Conservation (phyloP, 2,888 invertebrate genomes). For the Epiperipatus broadwayi region DNA sequence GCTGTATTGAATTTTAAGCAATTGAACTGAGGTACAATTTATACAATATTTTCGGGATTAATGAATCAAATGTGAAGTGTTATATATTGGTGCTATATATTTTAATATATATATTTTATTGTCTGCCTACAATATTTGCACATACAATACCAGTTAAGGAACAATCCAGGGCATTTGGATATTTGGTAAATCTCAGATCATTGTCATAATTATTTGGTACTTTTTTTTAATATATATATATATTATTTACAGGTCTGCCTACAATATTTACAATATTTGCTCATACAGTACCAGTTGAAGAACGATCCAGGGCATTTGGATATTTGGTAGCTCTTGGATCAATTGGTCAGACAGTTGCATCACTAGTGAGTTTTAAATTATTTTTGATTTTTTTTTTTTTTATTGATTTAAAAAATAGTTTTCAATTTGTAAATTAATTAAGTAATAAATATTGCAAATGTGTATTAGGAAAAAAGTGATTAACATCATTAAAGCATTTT, state of each 20-base stretch:
- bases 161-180: constrained; percentile 49
- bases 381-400: too few species aligned
- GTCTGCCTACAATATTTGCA: constrained; percentile 52
- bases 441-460: too few species aligned
- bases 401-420: too few species aligned
- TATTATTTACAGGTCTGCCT: constrained; percentile 41
- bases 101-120: constrained; percentile 22
- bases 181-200: constrained; percentile 49
- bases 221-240: constrained; percentile 13
- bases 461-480: too few species aligned
- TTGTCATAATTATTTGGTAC: too few species aligned
- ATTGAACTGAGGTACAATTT: too few species aligned
- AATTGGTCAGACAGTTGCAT: constrained; percentile 52
- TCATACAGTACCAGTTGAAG: constrained; percentile 47
- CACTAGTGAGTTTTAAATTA: constrained; percentile 41
- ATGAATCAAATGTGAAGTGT: too few species aligned
- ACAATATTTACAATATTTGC: constrained; percentile 56
- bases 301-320: constrained; percentile 49
- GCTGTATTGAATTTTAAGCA: too few species aligned
- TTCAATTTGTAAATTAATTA: too few species aligned
- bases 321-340: constrained; percentile 51
- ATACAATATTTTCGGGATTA: too few species aligned
- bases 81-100: background rate
- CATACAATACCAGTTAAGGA: constrained; percentile 50
- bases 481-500: too few species aligned